Evolutionary conservation across 2,797 vertebrate species (phyloP).

Genomic region (Kryptolebias ocellatus): DNA sequence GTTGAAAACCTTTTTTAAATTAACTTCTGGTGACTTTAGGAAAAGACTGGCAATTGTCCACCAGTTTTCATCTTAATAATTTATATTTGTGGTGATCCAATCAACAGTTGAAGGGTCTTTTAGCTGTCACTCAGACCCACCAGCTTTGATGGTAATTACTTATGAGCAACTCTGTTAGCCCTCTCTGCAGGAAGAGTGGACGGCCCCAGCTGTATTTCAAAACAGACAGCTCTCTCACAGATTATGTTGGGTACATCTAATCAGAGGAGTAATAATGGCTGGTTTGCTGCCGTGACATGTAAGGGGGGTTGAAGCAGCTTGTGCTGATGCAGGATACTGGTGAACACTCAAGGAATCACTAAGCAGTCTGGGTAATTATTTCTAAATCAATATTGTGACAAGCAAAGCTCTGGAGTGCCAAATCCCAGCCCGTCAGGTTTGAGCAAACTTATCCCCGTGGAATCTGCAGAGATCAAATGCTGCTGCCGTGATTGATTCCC

Average conservation of each 20-base stretch:
- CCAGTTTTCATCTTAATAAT: slow-evolving; percentile 38
- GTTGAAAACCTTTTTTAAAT: no score
- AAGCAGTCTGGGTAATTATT: slow-evolving; percentile 81
- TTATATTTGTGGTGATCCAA: slow-evolving; percentile 40
- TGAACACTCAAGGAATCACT: slow-evolving; percentile 65
- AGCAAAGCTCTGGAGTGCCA: slow-evolving; percentile 73
- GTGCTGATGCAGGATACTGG: slow-evolving; percentile 38
- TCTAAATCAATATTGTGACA: slow-evolving; percentile 83
- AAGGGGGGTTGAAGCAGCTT: neutral
- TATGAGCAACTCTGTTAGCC: slow-evolving; percentile 54
- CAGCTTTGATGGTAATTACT: slow-evolving; percentile 65
- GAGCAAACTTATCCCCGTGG: slow-evolving; percentile 62
- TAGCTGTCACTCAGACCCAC: slow-evolving; percentile 64
- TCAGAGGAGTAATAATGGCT: slow-evolving; percentile 49
- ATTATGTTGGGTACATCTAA: slow-evolving; percentile 66
- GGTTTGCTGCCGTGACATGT: slow-evolving; percentile 40
- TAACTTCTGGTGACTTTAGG: slow-evolving; percentile 11
- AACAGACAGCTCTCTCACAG: slow-evolving; percentile 54
- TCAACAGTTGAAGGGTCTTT: slow-evolving; percentile 35
- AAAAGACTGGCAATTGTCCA: slow-evolving; percentile 11
- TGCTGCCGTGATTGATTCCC: slow-evolving; percentile 71
- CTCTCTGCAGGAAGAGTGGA: slow-evolving; percentile 40
- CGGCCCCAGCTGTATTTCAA: slow-evolving; percentile 58
- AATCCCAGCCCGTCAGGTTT: slow-evolving; percentile 67
- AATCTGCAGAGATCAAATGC: slow-evolving; percentile 58